phyloP scores from a whole-genome alignment of 1,140 invertebrate genomes.

The Drosophila dunni region DNA sequence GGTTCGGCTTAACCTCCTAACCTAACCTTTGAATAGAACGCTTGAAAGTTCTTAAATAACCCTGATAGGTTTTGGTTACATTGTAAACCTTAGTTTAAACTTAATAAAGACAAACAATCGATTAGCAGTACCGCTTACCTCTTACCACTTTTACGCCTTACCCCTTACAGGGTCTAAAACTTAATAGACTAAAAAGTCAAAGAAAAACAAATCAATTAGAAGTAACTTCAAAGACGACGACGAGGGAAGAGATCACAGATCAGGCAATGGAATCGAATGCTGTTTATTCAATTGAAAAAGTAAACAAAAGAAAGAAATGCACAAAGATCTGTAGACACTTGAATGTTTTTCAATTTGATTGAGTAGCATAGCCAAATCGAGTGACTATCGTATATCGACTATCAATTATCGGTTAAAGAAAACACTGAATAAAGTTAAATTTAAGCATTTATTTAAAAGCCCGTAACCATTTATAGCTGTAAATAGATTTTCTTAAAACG shows the following conservation, averaged over 20 bases:
- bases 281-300: slow-evolving; percentile 40
- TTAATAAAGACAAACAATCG: too few relatives aligned
- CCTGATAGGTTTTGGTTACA: too few relatives aligned
- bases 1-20: too few relatives aligned
- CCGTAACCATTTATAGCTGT: too few relatives aligned
- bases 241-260: neutral
- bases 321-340: slow-evolving; percentile 9
- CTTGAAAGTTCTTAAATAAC: too few relatives aligned
- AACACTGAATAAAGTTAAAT: too few relatives aligned
- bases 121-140: too few relatives aligned
- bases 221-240: slow-evolving; percentile 26
- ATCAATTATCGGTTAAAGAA: neutral
- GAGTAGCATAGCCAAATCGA: neutral
- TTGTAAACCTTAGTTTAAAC: too few relatives aligned
- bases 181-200: slow-evolving; percentile 34
- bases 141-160: too few relatives aligned
- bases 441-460: too few relatives aligned
- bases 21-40: too few relatives aligned
- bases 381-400: slow-evolving; percentile 11
- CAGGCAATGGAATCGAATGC: slow-evolving; percentile 8
- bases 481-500: neutral
- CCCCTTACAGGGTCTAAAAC: slow-evolving; percentile 15
- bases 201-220: neutral
- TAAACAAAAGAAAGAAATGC: slow-evolving; percentile 25
- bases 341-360: neutral